Percentiles rank a stretch among this genome's conserved stretches.
Conservation (phyloP, 2,888 invertebrate genomes). For the Syrphus vitripennis region DNA sequence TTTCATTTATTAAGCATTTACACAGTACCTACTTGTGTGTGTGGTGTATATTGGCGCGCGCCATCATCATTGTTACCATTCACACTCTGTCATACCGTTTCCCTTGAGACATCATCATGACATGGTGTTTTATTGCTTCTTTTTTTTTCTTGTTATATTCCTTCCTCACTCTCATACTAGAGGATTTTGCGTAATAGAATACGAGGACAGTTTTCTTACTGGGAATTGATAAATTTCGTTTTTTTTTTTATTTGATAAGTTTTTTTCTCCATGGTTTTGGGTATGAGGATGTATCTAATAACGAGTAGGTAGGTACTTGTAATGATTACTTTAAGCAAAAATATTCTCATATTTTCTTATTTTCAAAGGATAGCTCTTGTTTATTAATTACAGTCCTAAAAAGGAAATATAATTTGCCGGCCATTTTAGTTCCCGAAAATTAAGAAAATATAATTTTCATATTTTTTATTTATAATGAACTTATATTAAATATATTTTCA, state of each 20-base stretch:
- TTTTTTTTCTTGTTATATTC: background rate
- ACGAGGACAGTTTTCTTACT: background rate
- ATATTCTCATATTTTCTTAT: too few species aligned
- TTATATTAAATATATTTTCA: too few species aligned
- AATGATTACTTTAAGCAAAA: too few species aligned
- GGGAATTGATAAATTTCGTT: conserved; percentile 7
- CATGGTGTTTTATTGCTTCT: conserved; percentile 35
- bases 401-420: background rate
- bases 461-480: too few species aligned
- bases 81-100: conserved; percentile 8
- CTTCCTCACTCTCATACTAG: conserved; percentile 24
- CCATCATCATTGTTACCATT: conserved; percentile 29
- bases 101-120: conserved; percentile 15
- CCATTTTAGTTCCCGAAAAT: background rate
- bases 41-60: conserved; percentile 55
- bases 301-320: background rate
- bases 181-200: conserved; percentile 59
- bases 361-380: background rate
- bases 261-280: background rate
- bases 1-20: background rate
- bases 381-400: background rate
- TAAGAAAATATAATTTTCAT: too few species aligned
- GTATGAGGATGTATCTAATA: background rate
- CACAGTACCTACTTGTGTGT: background rate
- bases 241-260: background rate